Conservation (phyloP, 2,113 vertebrate species). For the Pipa parva region DNA sequence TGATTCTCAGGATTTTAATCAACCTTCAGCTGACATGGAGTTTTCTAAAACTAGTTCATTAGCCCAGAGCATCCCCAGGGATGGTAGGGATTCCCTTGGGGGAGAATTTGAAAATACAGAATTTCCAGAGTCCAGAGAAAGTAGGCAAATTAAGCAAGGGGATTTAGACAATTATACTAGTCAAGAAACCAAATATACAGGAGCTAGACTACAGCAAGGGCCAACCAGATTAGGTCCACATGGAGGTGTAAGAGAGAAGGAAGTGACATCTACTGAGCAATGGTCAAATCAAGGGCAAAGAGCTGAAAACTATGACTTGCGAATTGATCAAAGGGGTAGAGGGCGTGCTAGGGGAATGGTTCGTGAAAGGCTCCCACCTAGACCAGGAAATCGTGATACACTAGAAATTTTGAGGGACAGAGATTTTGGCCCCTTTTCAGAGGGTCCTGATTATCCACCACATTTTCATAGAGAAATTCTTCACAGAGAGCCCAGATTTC, state of each 20-base stretch:
- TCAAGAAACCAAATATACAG: slow-evolving; percentile 48
- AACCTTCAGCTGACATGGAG: not conserved
- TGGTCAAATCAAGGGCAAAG: not conserved
- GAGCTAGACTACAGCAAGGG: slow-evolving; percentile 52
- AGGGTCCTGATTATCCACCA: slow-evolving; percentile 57
- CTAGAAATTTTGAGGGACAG: not conserved
- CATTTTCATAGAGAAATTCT: slow-evolving; percentile 60
- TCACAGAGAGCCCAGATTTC: slow-evolving; percentile 57
- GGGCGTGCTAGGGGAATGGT: slow-evolving; percentile 53
- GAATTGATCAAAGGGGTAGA: slow-evolving; percentile 51
- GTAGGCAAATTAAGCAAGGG: not conserved
- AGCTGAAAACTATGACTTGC: not conserved
- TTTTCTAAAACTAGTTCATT: not conserved
- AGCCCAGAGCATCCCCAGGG: not conserved
- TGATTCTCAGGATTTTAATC: not conserved
- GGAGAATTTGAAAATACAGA: no score
- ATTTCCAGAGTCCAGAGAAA: not conserved
- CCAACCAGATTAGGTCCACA: slow-evolving; percentile 48
- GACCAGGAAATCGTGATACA: slow-evolving; percentile 53
- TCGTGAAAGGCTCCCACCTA: slow-evolving; percentile 51
- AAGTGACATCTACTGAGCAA: not conserved
- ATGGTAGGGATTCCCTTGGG: not conserved
- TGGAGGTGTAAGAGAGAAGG: not conserved
- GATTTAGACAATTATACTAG: slow-evolving; percentile 24
- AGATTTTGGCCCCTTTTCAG: slow-evolving; percentile 41